Evolutionary conservation across 2,888 invertebrate species (phyloP).

Genomic region (Nomada flava): DNA sequence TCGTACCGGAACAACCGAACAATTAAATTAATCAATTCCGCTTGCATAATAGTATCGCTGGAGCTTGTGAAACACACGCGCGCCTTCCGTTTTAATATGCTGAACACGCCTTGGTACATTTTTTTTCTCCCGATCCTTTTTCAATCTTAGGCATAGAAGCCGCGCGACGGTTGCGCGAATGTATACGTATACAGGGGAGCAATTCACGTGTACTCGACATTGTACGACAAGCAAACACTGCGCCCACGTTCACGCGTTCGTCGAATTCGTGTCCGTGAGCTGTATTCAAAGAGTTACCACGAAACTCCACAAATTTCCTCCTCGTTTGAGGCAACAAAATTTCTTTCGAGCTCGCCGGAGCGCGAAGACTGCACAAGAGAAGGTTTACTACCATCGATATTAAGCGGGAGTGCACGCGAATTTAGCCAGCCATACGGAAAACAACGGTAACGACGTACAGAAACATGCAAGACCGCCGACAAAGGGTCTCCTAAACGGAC

Average conservation of each 20-base stretch:
- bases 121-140: constrained; percentile 13
- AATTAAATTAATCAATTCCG: constrained; percentile 66
- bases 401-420: constrained; percentile 14
- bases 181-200: background rate
- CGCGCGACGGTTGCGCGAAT: background rate
- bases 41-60: constrained; percentile 58
- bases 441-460: constrained; percentile 53
- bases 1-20: constrained; percentile 64
- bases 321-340: constrained; percentile 14
- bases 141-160: background rate
- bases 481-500: constrained; percentile 17
- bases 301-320: constrained; percentile 13
- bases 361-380: constrained; percentile 24
- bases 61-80: constrained; percentile 52
- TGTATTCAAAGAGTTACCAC: background rate
- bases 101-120: constrained; percentile 37
- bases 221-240: constrained; percentile 2
- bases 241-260: constrained; percentile 10
- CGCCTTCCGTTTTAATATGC: constrained; percentile 44
- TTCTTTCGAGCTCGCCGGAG: constrained; percentile 6
- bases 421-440: constrained; percentile 37
- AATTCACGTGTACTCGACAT: constrained; percentile 18
- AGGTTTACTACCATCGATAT: constrained; percentile 36
- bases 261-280: background rate
- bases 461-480: constrained; percentile 30